phyloP scores from a whole-genome alignment of 2,888 invertebrate species.

The Drosophila hamatofila region DNA sequence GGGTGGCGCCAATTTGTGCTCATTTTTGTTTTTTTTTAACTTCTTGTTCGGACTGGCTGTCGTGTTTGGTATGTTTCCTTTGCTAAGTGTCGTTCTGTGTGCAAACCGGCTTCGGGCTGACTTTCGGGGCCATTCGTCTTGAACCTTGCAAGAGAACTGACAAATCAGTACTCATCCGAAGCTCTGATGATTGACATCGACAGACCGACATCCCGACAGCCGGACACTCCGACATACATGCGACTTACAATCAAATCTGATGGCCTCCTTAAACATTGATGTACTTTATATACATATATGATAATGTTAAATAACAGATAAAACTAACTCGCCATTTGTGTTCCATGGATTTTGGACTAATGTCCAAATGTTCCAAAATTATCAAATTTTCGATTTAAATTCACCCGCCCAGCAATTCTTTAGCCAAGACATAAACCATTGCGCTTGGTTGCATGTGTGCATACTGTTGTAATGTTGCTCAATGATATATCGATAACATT shows the following conservation, averaged over 20 bases:
- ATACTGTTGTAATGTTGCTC: neutral
- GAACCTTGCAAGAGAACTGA: constrained; percentile 7
- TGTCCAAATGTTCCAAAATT: no score
- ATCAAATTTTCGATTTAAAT: constrained; percentile 9
- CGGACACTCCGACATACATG: neutral
- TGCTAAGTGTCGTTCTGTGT: constrained; percentile 10
- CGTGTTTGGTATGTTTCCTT: constrained; percentile 29
- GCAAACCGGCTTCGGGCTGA: constrained; percentile 19
- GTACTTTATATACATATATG: neutral
- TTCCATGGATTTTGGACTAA: neutral
- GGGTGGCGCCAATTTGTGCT: constrained; percentile 70
- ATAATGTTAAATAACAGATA: neutral
- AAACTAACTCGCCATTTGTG: neutral
- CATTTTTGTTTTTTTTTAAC: constrained; percentile 39
- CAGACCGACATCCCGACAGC: neutral
- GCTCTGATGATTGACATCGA: constrained; percentile 6
- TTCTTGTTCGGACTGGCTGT: constrained; percentile 43
- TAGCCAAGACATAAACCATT: constrained; percentile 43
- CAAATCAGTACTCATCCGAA: constrained; percentile 39
- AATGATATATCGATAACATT: constrained; percentile 30
- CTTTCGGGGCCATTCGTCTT: constrained; percentile 19
- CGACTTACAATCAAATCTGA: neutral
- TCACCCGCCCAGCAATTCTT: neutral
- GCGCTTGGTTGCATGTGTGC: constrained; percentile 19
- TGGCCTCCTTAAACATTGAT: neutral